Base-by-base conservation (phyloP, 2,797 vertebrate genomes). In the Alauda arvensis region DNA sequence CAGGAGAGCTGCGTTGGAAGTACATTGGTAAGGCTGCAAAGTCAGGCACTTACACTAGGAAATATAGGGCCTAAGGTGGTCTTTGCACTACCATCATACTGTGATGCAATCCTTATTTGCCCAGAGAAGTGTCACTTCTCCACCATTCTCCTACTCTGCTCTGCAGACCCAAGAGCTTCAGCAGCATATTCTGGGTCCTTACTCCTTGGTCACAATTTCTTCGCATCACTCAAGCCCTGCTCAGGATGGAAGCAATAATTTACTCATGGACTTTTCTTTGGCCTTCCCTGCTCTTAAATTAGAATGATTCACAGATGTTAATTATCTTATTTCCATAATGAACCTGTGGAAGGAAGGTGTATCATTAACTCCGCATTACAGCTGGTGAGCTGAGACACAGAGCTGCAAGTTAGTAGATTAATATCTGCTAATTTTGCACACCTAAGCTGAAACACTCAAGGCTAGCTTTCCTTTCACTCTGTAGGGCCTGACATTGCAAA, bases 301-400 rank as follows among this genome's bases (percentile, higher is more conserved):
- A 84, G 49, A 63, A 43, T 40, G 67, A 89, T 89, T 84, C 77
- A 61, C 89, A 83, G 89, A 49, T 77, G 84, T 68, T 94, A 89
- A 94, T 94, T 91, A 89, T 71, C 88, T 88, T 88, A 91, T 94
- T 94, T 94, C 88, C 81, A 89, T 92, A 92, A 94, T 75, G 72
- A 93, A 86, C 59, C 76, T 8, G 5, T 84, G 52, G 68, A 91
- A 94, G 53, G 69, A 91, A 48, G 55, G 57, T 87, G 46, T 92
- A 71, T 86, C 86, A 91, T 94, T 94, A 93, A 90, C 62, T 57
- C 37, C 0, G 0, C 69, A 69, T 91, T 84, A 83, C 55, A 91
- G 66, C 78, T 83, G 72, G 81, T 82, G 84, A 93, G 81, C 72
- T 79, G 89, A 89, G 76, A 62, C 89, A 71, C 33, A 77, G 77